Evolutionary conservation across 2,888 invertebrate genomes (phyloP).

Genomic region (Scelioninae gen. 1): DNA sequence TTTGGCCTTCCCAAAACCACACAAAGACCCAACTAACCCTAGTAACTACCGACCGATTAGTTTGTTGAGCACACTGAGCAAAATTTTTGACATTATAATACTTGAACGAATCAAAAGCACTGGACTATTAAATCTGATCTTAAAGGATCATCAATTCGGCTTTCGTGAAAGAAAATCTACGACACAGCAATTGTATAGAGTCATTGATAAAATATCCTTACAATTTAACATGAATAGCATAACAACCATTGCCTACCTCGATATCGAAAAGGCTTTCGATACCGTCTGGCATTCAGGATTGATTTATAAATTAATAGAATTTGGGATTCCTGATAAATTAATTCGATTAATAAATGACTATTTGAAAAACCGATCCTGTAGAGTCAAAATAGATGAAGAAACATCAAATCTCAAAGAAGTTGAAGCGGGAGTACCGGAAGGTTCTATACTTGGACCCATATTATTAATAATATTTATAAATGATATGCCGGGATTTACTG

Average conservation of each 20-base stretch:
- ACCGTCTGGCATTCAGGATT: too few species aligned
- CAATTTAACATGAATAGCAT: slow-evolving; percentile 72
- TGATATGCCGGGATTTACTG: too few species aligned
- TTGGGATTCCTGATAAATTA: too few species aligned
- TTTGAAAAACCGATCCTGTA: too few species aligned
- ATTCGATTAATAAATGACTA: too few species aligned
- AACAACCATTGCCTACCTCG: slow-evolving; percentile 75
- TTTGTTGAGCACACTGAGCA: slow-evolving; percentile 1
- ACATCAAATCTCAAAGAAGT: too few species aligned
- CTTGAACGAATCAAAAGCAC: slow-evolving; percentile 9
- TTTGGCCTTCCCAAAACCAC: not conserved
- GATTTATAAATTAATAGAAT: too few species aligned
- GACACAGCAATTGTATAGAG: slow-evolving; percentile 69
- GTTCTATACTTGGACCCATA: too few species aligned
- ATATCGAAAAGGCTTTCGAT: slow-evolving; percentile 55
- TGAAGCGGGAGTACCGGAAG: too few species aligned
- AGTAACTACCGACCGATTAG: not conserved
- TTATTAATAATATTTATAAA: too few species aligned
- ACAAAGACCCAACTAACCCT: not conserved
- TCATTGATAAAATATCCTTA: slow-evolving; percentile 60
- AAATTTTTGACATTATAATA: not conserved
- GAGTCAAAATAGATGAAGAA: too few species aligned
- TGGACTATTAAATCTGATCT: not conserved
- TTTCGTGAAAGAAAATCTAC: slow-evolving; percentile 71
- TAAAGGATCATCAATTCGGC: slow-evolving; percentile 73